Conservation (phyloP, 2,113 vertebrate species). For the Myiopsitta monachus region DNA sequence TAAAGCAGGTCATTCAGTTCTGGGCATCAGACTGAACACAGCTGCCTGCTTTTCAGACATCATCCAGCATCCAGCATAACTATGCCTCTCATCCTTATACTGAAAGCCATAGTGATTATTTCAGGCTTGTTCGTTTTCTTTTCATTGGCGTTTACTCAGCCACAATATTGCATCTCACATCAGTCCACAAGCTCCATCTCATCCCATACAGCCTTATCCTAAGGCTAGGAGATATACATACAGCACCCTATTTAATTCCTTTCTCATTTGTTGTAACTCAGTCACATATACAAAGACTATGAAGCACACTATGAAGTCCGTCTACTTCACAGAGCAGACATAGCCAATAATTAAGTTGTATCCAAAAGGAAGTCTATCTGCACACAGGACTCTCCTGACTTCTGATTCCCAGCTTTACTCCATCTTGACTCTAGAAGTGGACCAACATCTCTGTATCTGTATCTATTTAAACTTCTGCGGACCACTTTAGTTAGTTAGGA, state of each 20-base stretch:
- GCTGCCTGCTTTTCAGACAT: neutral
- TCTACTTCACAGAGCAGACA: neutral
- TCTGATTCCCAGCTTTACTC: neutral
- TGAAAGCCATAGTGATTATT: neutral
- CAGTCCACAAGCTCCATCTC: neutral
- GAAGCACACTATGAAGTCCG: neutral
- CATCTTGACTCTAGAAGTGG: neutral
- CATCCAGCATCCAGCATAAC: neutral
- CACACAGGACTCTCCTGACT: neutral
- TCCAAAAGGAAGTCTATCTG: neutral
- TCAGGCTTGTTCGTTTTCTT: neutral
- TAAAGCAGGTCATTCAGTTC: neutral
- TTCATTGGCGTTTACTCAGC: neutral
- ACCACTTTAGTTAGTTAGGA: neutral
- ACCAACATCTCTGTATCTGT: neutral
- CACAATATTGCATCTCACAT: neutral
- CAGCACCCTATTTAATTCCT: neutral
- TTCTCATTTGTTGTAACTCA: neutral
- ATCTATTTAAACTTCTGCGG: neutral
- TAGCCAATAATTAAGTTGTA: neutral
- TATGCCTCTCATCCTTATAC: neutral
- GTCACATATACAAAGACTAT: neutral
- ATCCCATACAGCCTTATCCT: neutral
- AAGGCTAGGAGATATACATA: neutral
- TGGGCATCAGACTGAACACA: neutral